Percentiles rank a stretch among this genome's conserved stretches.
phyloP scores from a whole-genome alignment of 2,888 invertebrate species.

The Unio pictorum region DNA sequence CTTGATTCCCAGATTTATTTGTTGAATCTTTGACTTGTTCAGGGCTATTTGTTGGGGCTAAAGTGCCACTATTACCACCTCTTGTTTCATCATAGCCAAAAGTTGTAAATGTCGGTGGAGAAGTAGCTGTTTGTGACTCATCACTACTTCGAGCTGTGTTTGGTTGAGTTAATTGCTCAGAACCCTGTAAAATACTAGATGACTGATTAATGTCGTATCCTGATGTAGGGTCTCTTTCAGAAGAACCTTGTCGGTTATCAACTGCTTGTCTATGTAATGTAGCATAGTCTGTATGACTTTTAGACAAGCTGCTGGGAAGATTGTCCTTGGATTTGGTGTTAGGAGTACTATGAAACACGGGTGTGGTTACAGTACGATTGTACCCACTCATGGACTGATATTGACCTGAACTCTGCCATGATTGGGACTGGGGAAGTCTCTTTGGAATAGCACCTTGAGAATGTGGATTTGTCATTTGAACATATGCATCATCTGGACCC shows the following conservation, averaged over 20 bases:
- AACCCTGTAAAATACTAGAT: conserved; percentile 5
- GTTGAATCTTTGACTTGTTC: conserved; percentile 8
- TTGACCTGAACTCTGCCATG: conserved; percentile 30
- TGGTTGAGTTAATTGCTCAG: too few species aligned
- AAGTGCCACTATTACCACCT: conserved; percentile 7
- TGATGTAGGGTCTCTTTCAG: conserved; percentile 46
- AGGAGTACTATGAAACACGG: conserved; percentile 37
- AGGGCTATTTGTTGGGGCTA: conserved; percentile 12
- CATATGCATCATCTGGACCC: conserved; percentile 24
- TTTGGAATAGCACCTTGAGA: conserved; percentile 42
- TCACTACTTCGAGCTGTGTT: conserved; percentile 26
- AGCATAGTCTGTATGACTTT: neutral
- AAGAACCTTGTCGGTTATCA: conserved; percentile 42
- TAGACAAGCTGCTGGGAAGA: conserved; percentile 7
- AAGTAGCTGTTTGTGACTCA: conserved; percentile 12
- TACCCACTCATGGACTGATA: conserved; percentile 6
- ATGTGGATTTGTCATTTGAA: conserved; percentile 26
- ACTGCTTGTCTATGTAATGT: neutral
- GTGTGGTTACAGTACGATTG: conserved; percentile 12
- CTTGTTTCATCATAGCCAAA: conserved; percentile 40
- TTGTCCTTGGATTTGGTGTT: conserved; percentile 29
- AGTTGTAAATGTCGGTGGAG: conserved; percentile 46
- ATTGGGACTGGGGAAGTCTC: conserved; percentile 39
- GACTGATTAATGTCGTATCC: conserved; percentile 14
- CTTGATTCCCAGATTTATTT: too few species aligned